phyloP scores from a whole-genome alignment of 2,797 vertebrate genomes.

The Anomalospiza imberbis region DNA sequence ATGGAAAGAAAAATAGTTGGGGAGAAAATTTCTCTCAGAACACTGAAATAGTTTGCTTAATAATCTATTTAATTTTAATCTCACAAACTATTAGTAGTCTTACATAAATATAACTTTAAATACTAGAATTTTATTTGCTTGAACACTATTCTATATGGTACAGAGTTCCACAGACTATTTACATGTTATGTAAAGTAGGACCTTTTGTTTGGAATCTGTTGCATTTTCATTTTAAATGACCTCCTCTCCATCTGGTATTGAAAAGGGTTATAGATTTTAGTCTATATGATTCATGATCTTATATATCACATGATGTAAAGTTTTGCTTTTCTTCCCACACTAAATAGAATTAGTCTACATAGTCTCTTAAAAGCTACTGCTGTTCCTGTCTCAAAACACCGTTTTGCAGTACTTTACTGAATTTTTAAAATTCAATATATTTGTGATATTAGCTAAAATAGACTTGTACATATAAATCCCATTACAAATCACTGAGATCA shows the following conservation, averaged over 20 bases:
- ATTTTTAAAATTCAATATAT: background rate
- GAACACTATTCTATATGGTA: background rate
- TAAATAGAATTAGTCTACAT: background rate
- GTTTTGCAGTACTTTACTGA: background rate
- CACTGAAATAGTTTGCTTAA: background rate
- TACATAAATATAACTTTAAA: background rate
- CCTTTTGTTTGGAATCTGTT: background rate
- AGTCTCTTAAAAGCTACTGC: background rate
- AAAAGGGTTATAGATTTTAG: background rate
- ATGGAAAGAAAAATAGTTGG: background rate
- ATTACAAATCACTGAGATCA: background rate
- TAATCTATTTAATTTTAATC: background rate
- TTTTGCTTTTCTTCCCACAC: background rate
- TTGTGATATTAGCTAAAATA: background rate
- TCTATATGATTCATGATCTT: background rate
- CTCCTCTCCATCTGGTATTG: background rate
- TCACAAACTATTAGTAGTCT: background rate
- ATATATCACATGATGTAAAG: background rate
- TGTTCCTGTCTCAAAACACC: background rate
- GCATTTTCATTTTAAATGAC: background rate
- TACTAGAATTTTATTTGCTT: background rate
- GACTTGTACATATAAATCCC: background rate
- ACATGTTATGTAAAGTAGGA: background rate
- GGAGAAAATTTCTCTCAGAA: background rate
- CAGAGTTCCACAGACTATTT: background rate